phyloP scores from a whole-genome alignment of 2,113 vertebrate species.

The Emydocephalus ijimae region DNA sequence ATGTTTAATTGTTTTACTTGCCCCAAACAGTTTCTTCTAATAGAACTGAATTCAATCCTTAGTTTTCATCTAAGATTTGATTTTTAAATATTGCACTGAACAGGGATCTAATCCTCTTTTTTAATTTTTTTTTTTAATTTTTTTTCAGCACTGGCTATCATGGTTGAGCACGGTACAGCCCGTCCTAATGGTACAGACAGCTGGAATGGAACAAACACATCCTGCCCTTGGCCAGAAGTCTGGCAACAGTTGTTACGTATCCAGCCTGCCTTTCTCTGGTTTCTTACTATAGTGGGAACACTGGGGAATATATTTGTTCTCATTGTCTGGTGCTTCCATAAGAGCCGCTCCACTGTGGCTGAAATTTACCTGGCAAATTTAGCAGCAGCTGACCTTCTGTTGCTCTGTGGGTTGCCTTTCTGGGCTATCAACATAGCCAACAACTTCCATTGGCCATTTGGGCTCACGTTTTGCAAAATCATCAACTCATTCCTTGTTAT shows the following conservation, averaged over 20 bases:
- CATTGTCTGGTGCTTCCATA: conserved; percentile 83
- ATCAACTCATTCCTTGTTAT: conserved; percentile 77
- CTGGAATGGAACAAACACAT: background rate
- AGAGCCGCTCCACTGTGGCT: conserved; percentile 83
- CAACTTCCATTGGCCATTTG: conserved; percentile 84
- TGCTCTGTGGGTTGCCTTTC: conserved; percentile 85
- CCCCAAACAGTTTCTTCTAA: background rate
- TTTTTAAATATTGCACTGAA: background rate
- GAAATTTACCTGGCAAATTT: conserved; percentile 92
- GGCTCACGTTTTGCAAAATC: conserved; percentile 77
- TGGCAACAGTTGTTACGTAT: conserved; percentile 70
- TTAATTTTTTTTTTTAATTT: conserved; percentile 23
- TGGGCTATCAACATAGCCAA: conserved; percentile 84
- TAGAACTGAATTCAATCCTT: background rate
- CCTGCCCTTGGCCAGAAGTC: conserved; percentile 30
- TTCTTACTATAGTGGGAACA: conserved; percentile 76
- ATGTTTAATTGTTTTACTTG: background rate
- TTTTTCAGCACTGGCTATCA: conserved; percentile 51
- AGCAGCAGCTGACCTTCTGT: conserved; percentile 82
- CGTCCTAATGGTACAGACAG: background rate
- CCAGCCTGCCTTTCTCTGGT: conserved; percentile 80
- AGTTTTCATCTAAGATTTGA: background rate
- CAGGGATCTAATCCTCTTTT: background rate
- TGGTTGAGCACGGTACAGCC: conserved; percentile 16
- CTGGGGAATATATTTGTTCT: conserved; percentile 87